Base-by-base conservation (phyloP, 2,888 invertebrate species). In the Eulithis prunata region DNA sequence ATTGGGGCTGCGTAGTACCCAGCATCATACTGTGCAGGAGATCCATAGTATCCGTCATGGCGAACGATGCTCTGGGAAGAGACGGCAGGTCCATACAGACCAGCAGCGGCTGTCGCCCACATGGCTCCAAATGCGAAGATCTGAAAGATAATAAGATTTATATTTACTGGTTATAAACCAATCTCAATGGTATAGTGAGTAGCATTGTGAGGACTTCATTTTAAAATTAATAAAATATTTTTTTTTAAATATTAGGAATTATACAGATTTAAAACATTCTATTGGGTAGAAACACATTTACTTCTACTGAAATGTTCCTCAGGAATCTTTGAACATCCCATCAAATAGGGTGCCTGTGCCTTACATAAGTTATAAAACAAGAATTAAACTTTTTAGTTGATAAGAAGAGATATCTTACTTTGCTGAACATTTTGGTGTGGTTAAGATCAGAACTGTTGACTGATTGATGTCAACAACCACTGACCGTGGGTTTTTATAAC, bases 61-160 rank as follows among this genome's bases (percentile, higher is more conserved):
- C 74, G 88, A 3, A 90, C 82, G 68, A 90, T 86, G 78, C 84
- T 88, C 66, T 90, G 91, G 10, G 89, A 90, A 28, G 90, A 90
- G 0, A 89, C 83, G 1, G 89, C 91, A 62, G 82, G 84, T 6
- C 84, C 87, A 60, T 87, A 83, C 4, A 91, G 77, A 36, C 92
- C 93, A 41, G 93, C 94, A 69, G 86, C 87, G 47, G 91, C 91
- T 4, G 93, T 84, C 55, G 88, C 87, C 77, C 94, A 72, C 71
- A 94, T 73, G 65, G 88, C 87, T 70, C 87, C 83, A 65, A 94
- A 81, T 62, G 89, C 83, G 72, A 92, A 72, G 70, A 93, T 85
- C 94, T 94, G 79, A 6, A 79, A 68, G 54, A 4, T 41, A 59
- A 46, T 56, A 10, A 21, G 45, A n/a, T 45, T n/a, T 45, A 5